A percentile compares a stretch with the other conserved stretches of the same genome.
phyloP scores from a whole-genome alignment of 2,888 invertebrate species.

The Chorisops tibialis region DNA sequence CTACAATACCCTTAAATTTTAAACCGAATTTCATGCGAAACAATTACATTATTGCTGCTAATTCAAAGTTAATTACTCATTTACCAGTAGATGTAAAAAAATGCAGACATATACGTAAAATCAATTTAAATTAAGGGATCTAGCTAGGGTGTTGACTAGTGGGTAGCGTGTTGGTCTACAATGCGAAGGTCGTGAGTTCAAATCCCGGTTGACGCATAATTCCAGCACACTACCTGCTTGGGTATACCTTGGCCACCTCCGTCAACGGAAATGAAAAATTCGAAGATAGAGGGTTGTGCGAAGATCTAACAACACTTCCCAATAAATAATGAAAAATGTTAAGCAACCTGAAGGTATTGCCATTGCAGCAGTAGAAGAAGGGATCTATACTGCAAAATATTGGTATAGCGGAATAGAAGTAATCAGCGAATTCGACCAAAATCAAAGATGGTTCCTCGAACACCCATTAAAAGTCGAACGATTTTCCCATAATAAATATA shows the following conservation, averaged over 20 bases:
- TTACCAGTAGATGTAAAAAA: slow-evolving; percentile 19
- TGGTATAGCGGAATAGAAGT: too few relatives aligned
- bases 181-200: too few relatives aligned
- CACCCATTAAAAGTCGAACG: slow-evolving; percentile 12
- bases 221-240: too few relatives aligned
- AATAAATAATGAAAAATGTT: too few relatives aligned
- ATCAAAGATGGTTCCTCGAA: slow-evolving; percentile 15
- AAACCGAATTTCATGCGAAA: slow-evolving; percentile 22
- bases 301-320: too few relatives aligned
- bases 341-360: slow-evolving; percentile 6
- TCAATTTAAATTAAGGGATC: slow-evolving; percentile 1
- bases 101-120: slow-evolving; percentile 14
- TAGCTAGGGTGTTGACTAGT: too few relatives aligned
- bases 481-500: background rate
- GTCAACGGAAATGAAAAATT: too few relatives aligned
- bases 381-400: slow-evolving; percentile 20
- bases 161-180: too few relatives aligned
- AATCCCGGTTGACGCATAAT: too few relatives aligned
- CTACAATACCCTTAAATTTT: slow-evolving; percentile 9
- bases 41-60: slow-evolving; percentile 10
- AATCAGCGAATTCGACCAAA: background rate
- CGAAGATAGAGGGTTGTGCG: too few relatives aligned
- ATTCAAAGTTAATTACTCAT: slow-evolving; percentile 9
- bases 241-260: too few relatives aligned
- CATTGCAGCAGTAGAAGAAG: too few relatives aligned